Base-by-base conservation (phyloP, 2,113 vertebrate genomes). In the Eidolon helvum region DNA sequence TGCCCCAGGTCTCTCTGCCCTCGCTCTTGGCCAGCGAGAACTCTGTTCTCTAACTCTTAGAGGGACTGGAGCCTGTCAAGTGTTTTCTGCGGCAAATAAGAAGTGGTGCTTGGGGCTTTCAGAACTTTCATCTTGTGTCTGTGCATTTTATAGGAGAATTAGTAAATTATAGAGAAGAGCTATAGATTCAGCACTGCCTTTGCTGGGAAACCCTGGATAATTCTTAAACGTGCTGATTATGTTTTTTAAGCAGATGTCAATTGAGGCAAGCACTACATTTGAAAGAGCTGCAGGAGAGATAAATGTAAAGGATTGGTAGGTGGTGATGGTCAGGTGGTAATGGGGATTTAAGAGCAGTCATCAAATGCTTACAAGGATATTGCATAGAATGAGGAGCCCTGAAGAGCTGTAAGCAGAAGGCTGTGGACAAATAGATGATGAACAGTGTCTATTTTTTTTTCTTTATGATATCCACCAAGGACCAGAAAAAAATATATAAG, bases 201-300 rank as follows among this genome's bases (percentile, higher is more conserved):
- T 90, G 40, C 8, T 4, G 85, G 38, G 78, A 93, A 87, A 89
- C 40, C 45, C 72, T 74, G 53, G 91, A 22, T 95, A 91, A 86
- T 75, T 93, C 87, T 87, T 87, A 35, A 89, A 83, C 0, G 1
- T 50, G 93, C 72, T 91, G 93, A 93, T 96, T 95, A 78, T 89
- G 35, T 97, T 94, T 83, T 93, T 95, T 24, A 72, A 91, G 74
- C 92, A 93, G 78, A 45, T 93, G 68, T 90, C 24, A 9, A 63
- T 14, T 83, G 90, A 96, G 91, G 87, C 74, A 83, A 65, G 40
- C 50, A 61, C 82, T 50, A 12, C 19, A 22, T 87, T 77, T 83
- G 38, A 26, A 80, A 87, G 57, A 66, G 57, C 28, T 50, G 19
- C 14, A 18, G 68, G 72, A 43, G 16, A 89, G 63, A 71, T 7